A percentile compares a stretch with the other conserved stretches of the same genome.
Conservation (phyloP, 2,113 vertebrate species). For the Chascanopsetta lugubris region DNA sequence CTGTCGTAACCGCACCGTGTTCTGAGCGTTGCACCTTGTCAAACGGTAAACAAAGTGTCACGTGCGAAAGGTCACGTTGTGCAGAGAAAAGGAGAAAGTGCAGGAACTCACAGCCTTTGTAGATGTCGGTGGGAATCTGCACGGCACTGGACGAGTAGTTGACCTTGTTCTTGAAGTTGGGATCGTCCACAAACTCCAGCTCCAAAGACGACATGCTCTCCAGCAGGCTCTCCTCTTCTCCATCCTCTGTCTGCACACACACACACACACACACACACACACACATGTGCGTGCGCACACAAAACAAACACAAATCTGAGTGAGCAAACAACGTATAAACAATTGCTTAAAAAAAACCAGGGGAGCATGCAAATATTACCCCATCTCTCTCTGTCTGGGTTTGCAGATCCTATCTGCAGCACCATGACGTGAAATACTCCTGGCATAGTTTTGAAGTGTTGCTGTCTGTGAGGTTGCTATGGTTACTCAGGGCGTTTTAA, state of each 20-base stretch:
- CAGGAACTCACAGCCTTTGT: slow-evolving; percentile 96
- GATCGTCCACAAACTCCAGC: slow-evolving; percentile 92
- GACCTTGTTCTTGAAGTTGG: slow-evolving; percentile 97
- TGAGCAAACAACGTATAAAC: slow-evolving; percentile 32
- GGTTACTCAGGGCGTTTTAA: too few species aligned
- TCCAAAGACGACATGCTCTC: slow-evolving; percentile 86
- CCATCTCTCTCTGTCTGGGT: slow-evolving; percentile 24
- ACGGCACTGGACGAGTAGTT: slow-evolving; percentile 96
- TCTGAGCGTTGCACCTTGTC: too few species aligned
- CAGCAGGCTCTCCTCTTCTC: slow-evolving; percentile 84
- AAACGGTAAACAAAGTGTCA: too few species aligned
- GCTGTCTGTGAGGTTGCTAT: not conserved
- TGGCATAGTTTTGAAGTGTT: not conserved
- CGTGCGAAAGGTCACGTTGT: too few species aligned
- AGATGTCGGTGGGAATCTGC: slow-evolving; percentile 99
- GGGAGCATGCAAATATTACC: slow-evolving; percentile 23
- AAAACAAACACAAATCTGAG: slow-evolving; percentile 26
- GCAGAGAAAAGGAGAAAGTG: not conserved
- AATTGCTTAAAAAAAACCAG: slow-evolving; percentile 5
- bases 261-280: slow-evolving; percentile 26
- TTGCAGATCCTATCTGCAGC: slow-evolving; percentile 4
- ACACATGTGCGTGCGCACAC: slow-evolving; percentile 35
- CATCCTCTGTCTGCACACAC: slow-evolving; percentile 84
- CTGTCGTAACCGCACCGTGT: too few species aligned
- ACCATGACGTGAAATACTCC: not conserved